Evolutionary conservation across 2,888 invertebrate species (phyloP), one percentile per base, ranked within the genome.

Genomic region (Drosophila sordidapex): DNA sequence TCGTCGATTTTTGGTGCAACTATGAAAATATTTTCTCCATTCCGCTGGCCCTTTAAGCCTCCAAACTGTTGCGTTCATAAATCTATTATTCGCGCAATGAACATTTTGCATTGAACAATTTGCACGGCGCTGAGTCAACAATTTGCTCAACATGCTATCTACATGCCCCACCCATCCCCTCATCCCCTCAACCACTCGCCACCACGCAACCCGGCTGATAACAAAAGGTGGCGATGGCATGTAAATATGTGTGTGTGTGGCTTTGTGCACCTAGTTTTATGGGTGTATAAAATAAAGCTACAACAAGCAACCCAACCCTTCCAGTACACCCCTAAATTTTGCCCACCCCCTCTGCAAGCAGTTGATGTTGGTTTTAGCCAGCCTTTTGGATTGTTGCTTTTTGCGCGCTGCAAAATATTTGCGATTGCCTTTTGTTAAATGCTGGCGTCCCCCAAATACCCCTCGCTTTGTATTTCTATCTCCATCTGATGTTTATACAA

Each of bases 401-500:
- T 71, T 74, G 61, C 66, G 49, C 65, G 56, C 71, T 79, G 81
- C 76, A 74, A 81, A 81, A 81, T 81, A 82, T 82, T 82, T 81
- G 76, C 82, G 71, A 73, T 87, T 85, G 87, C 73, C 82, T 79
- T 89, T 89, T 88, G 89, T 84, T 89, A 81, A 79, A 79, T 81
- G 71, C 65, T 79, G 72, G 60, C 51, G 63, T 53, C 35, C 59
- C 46, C 48, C 65, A 36, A 56, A 51, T 52, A 31, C 70, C 58
- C 59, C 56, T 52, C 62, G 36, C 21, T 46, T 58, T 65, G 33
- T 60, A 31, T 53, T 63, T 62, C 29, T 64, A 68, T 58, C 64
- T 74, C 46, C 69, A 59, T 67, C 63, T 74, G 51, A 13, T 77
- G 74, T 81, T 62, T 77, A 61, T 61, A 68, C 58, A 57, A 59